These are phyloP conservation scores for Strix aluco DNA, from an alignment of 2,113 vertebrate genomes.

Conservation along the genomic window DNA sequence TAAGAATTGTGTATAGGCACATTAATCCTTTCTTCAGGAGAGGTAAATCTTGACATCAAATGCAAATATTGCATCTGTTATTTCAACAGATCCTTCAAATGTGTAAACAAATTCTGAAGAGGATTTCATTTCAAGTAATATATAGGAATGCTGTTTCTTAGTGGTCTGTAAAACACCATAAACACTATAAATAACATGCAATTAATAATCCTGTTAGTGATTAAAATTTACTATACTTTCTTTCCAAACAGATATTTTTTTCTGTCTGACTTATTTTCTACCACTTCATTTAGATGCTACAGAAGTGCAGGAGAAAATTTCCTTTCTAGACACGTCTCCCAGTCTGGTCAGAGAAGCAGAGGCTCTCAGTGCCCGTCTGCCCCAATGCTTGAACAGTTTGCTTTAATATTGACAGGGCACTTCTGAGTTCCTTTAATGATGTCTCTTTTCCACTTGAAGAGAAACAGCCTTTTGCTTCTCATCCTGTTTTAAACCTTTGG, in stretches of 20 bases:
- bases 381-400: neutral
- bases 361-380: neutral
- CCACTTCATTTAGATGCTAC: neutral
- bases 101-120: neutral
- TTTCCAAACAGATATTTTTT: neutral
- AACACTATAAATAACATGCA: neutral
- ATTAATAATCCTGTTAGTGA: neutral
- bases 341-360: neutral
- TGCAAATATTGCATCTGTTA: neutral
- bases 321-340: neutral
- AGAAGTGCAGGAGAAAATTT: neutral
- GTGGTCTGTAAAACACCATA: neutral
- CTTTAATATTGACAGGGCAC: neutral
- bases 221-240: neutral
- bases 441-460: neutral
- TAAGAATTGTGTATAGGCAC: neutral
- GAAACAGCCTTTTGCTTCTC: neutral
- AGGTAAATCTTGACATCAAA: neutral
- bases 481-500: neutral
- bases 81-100: neutral
- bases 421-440: neutral
- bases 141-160: neutral
- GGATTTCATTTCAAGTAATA: neutral
- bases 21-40: neutral
- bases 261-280: neutral